Conservation (phyloP, 2,888 invertebrate genomes). For the Rhimphoctona megacephalus region DNA sequence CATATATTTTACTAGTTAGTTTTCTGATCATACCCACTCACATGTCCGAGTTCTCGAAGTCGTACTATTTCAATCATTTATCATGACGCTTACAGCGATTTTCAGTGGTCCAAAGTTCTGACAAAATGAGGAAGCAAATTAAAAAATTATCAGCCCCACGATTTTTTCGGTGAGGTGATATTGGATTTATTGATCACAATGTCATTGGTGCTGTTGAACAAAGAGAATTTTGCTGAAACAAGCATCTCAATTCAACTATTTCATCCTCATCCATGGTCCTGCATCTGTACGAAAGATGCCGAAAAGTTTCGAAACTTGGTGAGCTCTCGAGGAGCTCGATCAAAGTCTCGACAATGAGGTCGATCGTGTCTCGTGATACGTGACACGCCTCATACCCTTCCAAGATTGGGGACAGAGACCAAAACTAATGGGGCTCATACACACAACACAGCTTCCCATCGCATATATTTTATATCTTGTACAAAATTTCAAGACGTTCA, state of each 20-base stretch:
- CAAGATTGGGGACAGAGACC: constrained; percentile 52
- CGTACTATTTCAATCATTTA: constrained; percentile 41
- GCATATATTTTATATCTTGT: constrained; percentile 29
- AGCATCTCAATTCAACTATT: constrained; percentile 14
- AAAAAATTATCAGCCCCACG: background rate
- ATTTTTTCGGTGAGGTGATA: too few species aligned
- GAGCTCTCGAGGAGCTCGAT: constrained; percentile 68
- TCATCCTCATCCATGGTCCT: background rate
- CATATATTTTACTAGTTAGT: constrained; percentile 36
- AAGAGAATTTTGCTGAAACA: constrained; percentile 1
- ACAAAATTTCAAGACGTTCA: constrained; percentile 41
- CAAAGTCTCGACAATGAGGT: constrained; percentile 58
- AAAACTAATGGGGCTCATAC: constrained; percentile 42
- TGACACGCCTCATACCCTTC: constrained; percentile 50
- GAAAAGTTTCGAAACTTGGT: constrained; percentile 73
- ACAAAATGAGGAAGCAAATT: background rate
- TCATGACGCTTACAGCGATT: constrained; percentile 42
- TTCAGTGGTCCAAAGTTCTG: constrained; percentile 13
- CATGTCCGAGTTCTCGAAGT: constrained; percentile 45
- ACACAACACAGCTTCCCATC: constrained; percentile 15
- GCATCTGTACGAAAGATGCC: constrained; percentile 49
- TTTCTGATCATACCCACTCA: constrained; percentile 39
- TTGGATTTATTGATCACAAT: constrained; percentile 13
- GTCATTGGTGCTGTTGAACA: background rate
- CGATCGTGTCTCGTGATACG: constrained; percentile 58